Base-by-base conservation (phyloP, 2,113 vertebrate genomes). In the Triplophysa siluroides region DNA sequence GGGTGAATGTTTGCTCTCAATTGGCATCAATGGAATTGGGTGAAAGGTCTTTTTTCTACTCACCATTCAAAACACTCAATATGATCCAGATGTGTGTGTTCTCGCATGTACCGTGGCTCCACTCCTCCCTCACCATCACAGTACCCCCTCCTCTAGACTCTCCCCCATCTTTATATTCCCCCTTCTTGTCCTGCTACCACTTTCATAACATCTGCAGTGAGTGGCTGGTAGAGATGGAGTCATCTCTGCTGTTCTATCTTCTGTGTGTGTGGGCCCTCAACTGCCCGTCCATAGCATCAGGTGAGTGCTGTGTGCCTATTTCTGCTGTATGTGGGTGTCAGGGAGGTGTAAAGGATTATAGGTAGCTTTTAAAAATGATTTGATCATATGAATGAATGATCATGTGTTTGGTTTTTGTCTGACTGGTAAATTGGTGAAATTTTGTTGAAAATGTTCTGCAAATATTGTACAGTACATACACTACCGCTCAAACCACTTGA, bases 1-100 rank as follows among this genome's bases (percentile, higher is more conserved):
- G 23, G 43, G 73, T 76, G 72, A 73, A 8, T 79, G 66, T 85
- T 81, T 85, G 78, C 76, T 14, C 77, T 69, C 81, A 81, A 80
- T 82, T 76, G 76, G 72, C 81, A 85, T 88, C 77, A 87, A 83
- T 84, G 87, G 83, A 93, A 92, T 91, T 92, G 85, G 91, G 92
- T 92, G 89, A 93, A 93, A 93, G 92, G 90, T 92, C 89, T 80
- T 68, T 78, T 79, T 63, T 76, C 81, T 74, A 81, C 83, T 69
- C 80, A 85, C 75, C 77, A 77, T 87, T 90, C 75, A 89, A 80
- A 84, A 86, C 73, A 66, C 77, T 72, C 87, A 90, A 91, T 85
- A 4, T 79, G 11, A 92, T 93, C 87, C 91, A 93, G 90, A 93
- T 92, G 91, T 92, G 83, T 82, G 81, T 82, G 75, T 64, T 63